Conservation (phyloP, 2,113 vertebrate species). For the Chunga burmeisteri region DNA sequence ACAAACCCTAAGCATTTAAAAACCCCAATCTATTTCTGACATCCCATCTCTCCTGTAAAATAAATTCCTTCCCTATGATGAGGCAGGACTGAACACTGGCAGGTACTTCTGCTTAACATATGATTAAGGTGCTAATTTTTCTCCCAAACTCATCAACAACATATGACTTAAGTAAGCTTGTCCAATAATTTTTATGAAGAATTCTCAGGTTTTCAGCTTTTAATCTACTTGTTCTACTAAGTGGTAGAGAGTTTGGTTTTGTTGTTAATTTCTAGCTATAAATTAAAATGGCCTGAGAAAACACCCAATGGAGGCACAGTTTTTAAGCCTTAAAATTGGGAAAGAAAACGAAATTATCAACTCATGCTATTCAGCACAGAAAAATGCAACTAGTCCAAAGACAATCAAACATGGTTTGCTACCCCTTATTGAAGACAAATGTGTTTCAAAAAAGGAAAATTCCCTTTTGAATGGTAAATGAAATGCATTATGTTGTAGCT, state of each 20-base stretch:
- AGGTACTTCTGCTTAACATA: background rate
- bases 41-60: background rate
- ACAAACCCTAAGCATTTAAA: background rate
- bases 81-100: background rate
- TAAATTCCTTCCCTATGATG: background rate
- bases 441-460: background rate
- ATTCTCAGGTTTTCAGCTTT: background rate
- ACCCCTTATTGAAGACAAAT: background rate
- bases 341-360: background rate
- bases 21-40: background rate
- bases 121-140: background rate
- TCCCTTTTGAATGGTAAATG: conserved; percentile 22
- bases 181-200: background rate
- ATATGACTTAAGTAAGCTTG: background rate
- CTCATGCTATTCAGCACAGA: background rate
- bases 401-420: background rate
- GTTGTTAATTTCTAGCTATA: background rate
- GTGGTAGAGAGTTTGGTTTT: background rate
- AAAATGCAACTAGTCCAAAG: background rate
- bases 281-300: background rate
- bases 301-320: background rate
- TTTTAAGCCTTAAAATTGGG: background rate
- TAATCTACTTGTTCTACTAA: background rate
- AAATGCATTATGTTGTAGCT: background rate
- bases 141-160: background rate